Base-by-base conservation (phyloP, 1,140 invertebrate species). In the Drosophila hydei region DNA sequence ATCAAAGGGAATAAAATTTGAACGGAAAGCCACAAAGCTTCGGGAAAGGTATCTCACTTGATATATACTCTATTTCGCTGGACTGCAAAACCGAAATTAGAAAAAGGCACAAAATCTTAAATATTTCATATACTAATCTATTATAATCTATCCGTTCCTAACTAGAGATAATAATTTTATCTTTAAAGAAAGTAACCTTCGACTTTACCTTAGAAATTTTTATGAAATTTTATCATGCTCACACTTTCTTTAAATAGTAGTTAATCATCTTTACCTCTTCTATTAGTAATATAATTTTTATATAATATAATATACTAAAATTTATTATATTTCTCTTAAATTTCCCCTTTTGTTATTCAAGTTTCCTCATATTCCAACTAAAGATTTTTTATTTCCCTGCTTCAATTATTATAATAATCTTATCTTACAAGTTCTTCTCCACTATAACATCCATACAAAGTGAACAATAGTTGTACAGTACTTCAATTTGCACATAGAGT, bases 401-500 rank as follows among this genome's bases (percentile, higher is more conserved):
- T 3, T 33, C 30, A 33, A 33, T 12, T 42, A 9, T 11, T 18
- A 42, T 18, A 16, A 14, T 9, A 16, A 16, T 42, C 16, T 14
- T 9, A 18, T 1, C 6, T 42, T 8, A 18, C 14, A 6, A 42
- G 14, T 42, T 16, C 8, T 23, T 21, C 18, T 45, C 19, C 43
- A 18, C 0, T 43, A 30, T 47, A 55, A 38, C 42, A 58, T 21
- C 5, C 11, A 36, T 23, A 48, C 43, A 58, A 58, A 48, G 47
- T 27, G 42, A 48, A 12, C 21, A 56, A 47, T 42, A 51, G 14
- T 45, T 45, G 11, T 43, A 62, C 25, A 25, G 21, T 70, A 23
- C 67, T 63, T 21, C 11, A 18, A 16, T 21, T 30, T 27, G 33
- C 5, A 16, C 9, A 16, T 19, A 72, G 69, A 36, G 72, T 67